Conservation (phyloP, 1,140 invertebrate species). For the Zaprionus gabonicus region DNA sequence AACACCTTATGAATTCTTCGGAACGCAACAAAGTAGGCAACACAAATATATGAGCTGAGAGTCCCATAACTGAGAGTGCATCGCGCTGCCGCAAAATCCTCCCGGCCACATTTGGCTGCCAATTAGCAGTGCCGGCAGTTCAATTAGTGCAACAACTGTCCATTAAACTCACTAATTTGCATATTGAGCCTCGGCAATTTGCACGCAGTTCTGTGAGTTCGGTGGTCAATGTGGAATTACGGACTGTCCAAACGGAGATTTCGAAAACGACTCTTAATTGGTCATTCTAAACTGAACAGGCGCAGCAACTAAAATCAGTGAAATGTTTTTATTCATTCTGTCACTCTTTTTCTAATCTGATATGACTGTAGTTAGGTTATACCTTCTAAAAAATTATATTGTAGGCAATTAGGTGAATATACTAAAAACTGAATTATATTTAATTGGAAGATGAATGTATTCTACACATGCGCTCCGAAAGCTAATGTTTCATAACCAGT, state of each 20-base stretch:
- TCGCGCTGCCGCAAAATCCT: neutral
- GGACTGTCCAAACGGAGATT: neutral
- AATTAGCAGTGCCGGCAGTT: slow-evolving; percentile 1
- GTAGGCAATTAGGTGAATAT: neutral
- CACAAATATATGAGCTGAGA: neutral
- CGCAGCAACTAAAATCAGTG: neutral
- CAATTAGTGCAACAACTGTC: slow-evolving; percentile 7
- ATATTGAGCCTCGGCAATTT: slow-evolving; percentile 1
- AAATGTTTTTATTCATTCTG: neutral
- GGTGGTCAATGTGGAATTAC: neutral
- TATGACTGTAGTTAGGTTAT: neutral
- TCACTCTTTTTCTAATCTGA: neutral
- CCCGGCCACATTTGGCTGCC: neutral
- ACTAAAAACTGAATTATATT: too few relatives aligned
- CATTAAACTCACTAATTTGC: slow-evolving; percentile 8
- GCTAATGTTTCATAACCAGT: neutral
- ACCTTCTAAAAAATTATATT: neutral
- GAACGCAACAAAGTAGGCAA: neutral
- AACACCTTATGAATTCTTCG: too few relatives aligned
- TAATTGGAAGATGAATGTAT: neutral
- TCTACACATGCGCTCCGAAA: neutral
- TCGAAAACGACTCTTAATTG: neutral
- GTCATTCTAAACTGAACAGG: neutral
- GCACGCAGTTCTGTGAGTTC: neutral
- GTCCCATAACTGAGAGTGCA: neutral